A percentile compares a stretch with the other conserved stretches of the same genome.
Conservation (phyloP, 2,113 vertebrate species). For the Boulengeromyrus knoepffleri region DNA sequence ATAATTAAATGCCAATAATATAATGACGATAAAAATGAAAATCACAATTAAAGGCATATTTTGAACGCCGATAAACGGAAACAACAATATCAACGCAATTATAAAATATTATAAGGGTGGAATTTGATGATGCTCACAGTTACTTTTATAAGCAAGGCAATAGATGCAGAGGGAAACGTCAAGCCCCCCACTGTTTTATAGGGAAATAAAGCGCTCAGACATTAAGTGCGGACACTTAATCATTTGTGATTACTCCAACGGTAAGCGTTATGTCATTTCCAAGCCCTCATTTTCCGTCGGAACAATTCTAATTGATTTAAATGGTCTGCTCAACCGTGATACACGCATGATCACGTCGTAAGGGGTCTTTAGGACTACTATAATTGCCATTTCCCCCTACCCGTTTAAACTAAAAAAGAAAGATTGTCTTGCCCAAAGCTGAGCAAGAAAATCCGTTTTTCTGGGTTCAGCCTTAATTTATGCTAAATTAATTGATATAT, state of each 20-base stretch:
- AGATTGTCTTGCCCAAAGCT: slow-evolving; percentile 91
- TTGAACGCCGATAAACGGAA: neutral
- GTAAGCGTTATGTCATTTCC: slow-evolving; percentile 79
- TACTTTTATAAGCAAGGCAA: slow-evolving; percentile 34
- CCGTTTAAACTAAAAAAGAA: slow-evolving; percentile 61
- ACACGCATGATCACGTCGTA: slow-evolving; percentile 93
- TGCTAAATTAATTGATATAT: slow-evolving; percentile 99
- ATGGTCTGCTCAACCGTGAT: slow-evolving; percentile 93
- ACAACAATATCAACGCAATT: neutral
- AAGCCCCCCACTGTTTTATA: slow-evolving; percentile 78
- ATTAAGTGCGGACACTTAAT: slow-evolving; percentile 87
- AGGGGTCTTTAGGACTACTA: slow-evolving; percentile 98
- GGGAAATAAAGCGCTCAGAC: slow-evolving; percentile 77
- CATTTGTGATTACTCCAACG: slow-evolving; percentile 81
- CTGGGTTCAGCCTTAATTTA: slow-evolving; percentile 94
- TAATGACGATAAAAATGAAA: neutral
- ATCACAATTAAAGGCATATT: neutral
- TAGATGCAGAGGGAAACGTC: slow-evolving; percentile 61
- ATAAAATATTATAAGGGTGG: neutral
- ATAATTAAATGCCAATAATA: neutral
- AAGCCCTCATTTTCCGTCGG: slow-evolving; percentile 86
- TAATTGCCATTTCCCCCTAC: slow-evolving; percentile 85
- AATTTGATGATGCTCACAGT: slow-evolving; percentile 19
- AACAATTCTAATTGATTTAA: slow-evolving; percentile 99
- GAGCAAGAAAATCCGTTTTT: slow-evolving; percentile 73